Base-by-base conservation (phyloP, 2,888 invertebrate genomes). In the Agrotis segetum region DNA sequence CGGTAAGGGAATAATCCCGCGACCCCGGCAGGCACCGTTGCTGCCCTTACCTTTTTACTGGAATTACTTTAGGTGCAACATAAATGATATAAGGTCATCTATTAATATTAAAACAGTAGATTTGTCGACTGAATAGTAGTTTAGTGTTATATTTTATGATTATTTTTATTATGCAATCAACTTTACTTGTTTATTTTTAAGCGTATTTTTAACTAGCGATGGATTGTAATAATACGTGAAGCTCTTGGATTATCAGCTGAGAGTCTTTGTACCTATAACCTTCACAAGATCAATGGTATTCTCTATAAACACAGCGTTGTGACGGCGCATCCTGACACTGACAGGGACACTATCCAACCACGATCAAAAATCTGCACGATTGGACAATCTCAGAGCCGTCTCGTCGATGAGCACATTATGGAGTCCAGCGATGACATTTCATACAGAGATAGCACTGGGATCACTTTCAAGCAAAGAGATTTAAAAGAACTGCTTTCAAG, bases 21-120 rank as follows among this genome's bases (percentile, higher is more conserved):
- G n/a, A n/a, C n/a, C n/a, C n/a, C n/a, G n/a, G n/a, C n/a, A 34
- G 1, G 6, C 2, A 14, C 44, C 21, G 72, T 40, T 71, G 53
- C 72, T 59, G 17, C 72, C 71, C 14, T 14, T 71, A 71, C 53
- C 63, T 24, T 24, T 52, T 50, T 21, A 55, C 29, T 65, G 13
- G 53, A 72, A 47, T 72, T 11, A 72, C 16, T 16, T 72, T 52
- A 34, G 16, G n/a, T 55, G 13, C 2, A 14, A 29, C 7, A n/a
- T 13, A 29, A 19, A 44, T 47, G 14, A 59, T 64, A 55, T 29
- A 29, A 44, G 19, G 63, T 53, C 7, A 46, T 24, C 21, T 34
- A 61, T 14, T 52, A 34, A 17, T 52, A 34, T 21, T 24, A 21
- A 62, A 44, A 21, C 13, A n/a, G 11, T 29, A 7, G 17, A 24